Percentiles rank a stretch among this genome's conserved stretches.
Conservation (phyloP, 1,140 invertebrate species). For the Zaprionus taronus region DNA sequence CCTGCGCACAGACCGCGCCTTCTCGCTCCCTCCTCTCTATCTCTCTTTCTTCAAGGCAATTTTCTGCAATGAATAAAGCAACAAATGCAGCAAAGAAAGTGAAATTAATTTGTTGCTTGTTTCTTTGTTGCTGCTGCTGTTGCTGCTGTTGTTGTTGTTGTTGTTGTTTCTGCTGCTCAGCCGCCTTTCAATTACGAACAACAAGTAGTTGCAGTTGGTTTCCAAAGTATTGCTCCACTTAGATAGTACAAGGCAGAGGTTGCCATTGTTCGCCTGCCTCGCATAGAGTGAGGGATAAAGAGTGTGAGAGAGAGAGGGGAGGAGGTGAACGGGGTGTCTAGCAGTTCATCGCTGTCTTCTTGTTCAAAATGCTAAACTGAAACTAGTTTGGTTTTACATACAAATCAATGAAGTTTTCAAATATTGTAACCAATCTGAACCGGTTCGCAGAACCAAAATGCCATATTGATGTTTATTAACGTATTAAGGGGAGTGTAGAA, state of each 20-base stretch:
- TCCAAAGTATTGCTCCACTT: conserved; percentile 13
- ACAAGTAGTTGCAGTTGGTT: conserved; percentile 3
- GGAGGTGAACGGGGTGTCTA: too few relatives aligned
- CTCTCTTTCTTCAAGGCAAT: conserved; percentile 35
- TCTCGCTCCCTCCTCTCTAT: not conserved
- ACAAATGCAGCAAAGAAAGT: conserved; percentile 66
- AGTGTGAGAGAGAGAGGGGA: too few relatives aligned
- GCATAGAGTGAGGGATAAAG: not conserved
- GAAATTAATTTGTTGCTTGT: conserved; percentile 72
- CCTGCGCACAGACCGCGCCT: conserved; percentile 44
- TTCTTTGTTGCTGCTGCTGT: conserved; percentile 16
- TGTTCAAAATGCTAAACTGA: not conserved
- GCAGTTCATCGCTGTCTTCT: not conserved
- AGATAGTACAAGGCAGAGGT: not conserved
- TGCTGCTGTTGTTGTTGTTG: conserved; percentile 7
- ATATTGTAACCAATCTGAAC: too few relatives aligned
- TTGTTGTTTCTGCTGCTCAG: conserved; percentile 6
- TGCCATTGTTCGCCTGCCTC: not conserved
- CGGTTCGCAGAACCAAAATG: too few relatives aligned
- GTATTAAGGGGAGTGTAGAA: too few relatives aligned
- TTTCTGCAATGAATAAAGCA: conserved; percentile 36
- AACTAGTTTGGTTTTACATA: not conserved
- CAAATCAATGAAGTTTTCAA: too few relatives aligned
- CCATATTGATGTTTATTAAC: too few relatives aligned
- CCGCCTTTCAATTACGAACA: conserved; percentile 21